These are phyloP conservation scores for Allolobophora icterica DNA, from an alignment of 2,888 invertebrate genomes.

Conservation along the genomic window DNA sequence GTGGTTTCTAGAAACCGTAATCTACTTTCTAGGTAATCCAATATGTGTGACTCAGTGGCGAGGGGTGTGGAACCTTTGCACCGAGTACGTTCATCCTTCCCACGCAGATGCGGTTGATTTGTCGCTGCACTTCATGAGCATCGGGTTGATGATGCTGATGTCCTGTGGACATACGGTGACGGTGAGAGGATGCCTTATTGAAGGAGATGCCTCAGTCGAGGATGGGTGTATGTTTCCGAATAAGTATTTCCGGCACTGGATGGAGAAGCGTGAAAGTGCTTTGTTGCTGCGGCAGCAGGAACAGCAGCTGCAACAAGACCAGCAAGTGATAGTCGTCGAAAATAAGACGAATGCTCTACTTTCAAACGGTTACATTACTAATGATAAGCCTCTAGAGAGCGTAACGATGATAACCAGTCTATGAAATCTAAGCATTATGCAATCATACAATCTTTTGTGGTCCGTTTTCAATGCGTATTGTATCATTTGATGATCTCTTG, in stretches of 20 bases:
- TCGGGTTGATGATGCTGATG: slow-evolving; percentile 14
- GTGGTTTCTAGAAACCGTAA: slow-evolving; percentile 33
- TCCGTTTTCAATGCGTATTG: not conserved
- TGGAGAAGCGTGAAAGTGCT: not conserved
- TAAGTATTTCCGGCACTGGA: not conserved
- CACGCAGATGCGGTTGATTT: not conserved
- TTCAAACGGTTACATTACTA: not conserved
- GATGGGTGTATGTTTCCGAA: not conserved
- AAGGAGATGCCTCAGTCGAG: not conserved
- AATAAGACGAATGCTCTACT: not conserved
- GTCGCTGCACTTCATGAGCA: not conserved
- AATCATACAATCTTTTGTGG: not conserved
- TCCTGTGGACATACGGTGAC: slow-evolving; percentile 22
- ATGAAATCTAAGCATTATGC: not conserved
- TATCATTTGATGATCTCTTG: not conserved
- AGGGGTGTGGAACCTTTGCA: slow-evolving; percentile 34
- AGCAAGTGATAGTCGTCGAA: not conserved
- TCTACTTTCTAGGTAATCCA: slow-evolving; percentile 30
- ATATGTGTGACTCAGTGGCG: slow-evolving; percentile 34
- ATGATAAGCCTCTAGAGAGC: not conserved
- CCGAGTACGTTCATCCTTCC: not conserved
- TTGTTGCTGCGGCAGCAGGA: not conserved
- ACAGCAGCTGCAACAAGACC: not conserved
- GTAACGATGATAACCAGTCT: not conserved
- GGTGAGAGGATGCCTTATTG: slow-evolving; percentile 30